Evolutionary conservation across 2,113 vertebrate genomes (phyloP), one percentile per base, ranked within the genome.

Genomic region (Leucopternis melanops): DNA sequence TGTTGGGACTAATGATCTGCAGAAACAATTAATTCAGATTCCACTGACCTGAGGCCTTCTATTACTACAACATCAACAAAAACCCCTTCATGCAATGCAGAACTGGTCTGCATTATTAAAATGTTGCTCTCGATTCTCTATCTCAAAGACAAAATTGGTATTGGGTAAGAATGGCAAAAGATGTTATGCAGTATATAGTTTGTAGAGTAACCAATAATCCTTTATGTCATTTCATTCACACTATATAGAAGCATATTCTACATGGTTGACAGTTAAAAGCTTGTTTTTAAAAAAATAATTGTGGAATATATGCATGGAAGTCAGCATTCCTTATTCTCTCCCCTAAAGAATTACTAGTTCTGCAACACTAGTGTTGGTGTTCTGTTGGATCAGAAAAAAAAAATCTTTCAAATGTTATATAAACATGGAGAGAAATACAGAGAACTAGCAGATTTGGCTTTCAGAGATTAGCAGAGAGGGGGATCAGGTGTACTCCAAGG

Each of bases 21-120:
- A 94, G 77, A 92, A 96, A 96, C 66, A 94, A 95, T 95, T 93
- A 91, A 88, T 94, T 96, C 66, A 72, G 13, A 34, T 94, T 93
- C 86, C 88, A 45, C 72, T 94, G 90, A 96, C 67, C 86, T 16
- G 31, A 54, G 87, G 45, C 79, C 58, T 96, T 94, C 50, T 58
- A 25, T 34, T 95, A 67, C 15, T 77, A 13, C 40, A 69, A 67
- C 42, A 83, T 26, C 81, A 71, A 63, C 65, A 90, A 58, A 58
- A 84, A 31, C 2, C 34, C 61, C 72, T 74, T 42, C 3, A 3
- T 17, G 22, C 52, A 92, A 47, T 92, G 70, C 75, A 85, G 40
- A 59, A 63, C 36, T 58, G 94, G 66, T 17, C 17, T 67, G 52
- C 13, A 16, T 78, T 86, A 94, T 66, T 86, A 50, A 94, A 95